Evolutionary conservation across 2,113 vertebrate species (phyloP), one percentile per base, ranked within the genome.

Genomic region (Chaenogobius annularis): DNA sequence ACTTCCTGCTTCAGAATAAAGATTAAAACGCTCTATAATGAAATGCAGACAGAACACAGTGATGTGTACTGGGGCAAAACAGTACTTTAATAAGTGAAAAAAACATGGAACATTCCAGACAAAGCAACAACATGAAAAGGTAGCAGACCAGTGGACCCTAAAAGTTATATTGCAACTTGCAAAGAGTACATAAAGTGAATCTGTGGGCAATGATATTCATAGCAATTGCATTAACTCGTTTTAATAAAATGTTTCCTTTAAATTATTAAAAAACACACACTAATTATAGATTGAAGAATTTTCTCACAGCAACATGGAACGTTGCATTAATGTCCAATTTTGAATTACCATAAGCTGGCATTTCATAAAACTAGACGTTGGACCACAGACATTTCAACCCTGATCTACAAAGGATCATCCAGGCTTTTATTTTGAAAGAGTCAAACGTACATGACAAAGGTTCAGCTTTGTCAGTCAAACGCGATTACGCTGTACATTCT

Each of bases 391-490:
- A 40, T 40, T 7, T 40, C 37, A 40, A 40, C 37, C 37, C 37
- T 40, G 6, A 40, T 40, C 37, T 40, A 40, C 20, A 22, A 3
- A 62, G 59, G 26, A 37, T 37, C 17, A 19, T 62, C 26, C 14
- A 15, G 44, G 35, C 20, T 52, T 66, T 64, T 58, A 37, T 37
- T 62, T 6, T 62, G 59, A 62, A 62, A 37, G 56, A 59, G 55
- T 62, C 59, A 37, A 62, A 62, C 1, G 12, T 12, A 58, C 12
- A 58, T 19, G 59, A 7, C 3, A 37, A 62, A 62, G 71, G 75
- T 47, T 4, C 14, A 22, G n/a, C 37, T 72, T 72, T 44, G 69
- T 67, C 2, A 23, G 44, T 68, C 3, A 9, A 64, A 22, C 19
- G 6, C 4, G 47, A 5, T 19, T 50, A 19, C 4, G 26, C 15